Evolutionary conservation across 2,888 invertebrate genomes (phyloP), one percentile per base, ranked within the genome.

Genomic region (Diaperis boleti): DNA sequence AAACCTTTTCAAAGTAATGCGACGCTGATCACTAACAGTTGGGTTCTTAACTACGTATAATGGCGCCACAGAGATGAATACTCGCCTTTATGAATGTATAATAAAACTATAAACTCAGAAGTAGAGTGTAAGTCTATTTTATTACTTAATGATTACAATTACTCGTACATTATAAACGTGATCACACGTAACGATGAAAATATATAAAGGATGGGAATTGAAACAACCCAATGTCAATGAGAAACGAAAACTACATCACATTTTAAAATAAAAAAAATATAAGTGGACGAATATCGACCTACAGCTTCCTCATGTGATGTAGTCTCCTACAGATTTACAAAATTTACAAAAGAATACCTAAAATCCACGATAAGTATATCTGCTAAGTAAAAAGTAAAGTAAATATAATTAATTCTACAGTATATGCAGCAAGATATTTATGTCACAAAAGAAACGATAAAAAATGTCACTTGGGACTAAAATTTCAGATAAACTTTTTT

Each of bases 381-480:
- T 7, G 22, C 17, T 35, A 52, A 22, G 22, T 11, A 10, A 5
- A 33, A 52, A 37, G n/a, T 39, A 49, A 22, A 5, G 29, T 29
- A 49, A n/a, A n/a, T n/a, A n/a, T n/a, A n/a, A n/a, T n/a, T n/a
- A n/a, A 49, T 14, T 10, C 33, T 18, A 17, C 15, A 18, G 7
- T 15, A 47, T 29, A 33, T 47, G 11, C 33, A 49, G 14, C 20
- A 3, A 11, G 31, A 44, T 47, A 47, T 47, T 17, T 15, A 47
- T 47, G 47, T 29, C 47, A 47, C 47, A 47, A 31, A 29, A 31
- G 6, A 29, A 47, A 18, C n/a, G 15, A 31, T 14, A 15, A 7
- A n/a, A 47, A 29, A 31, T 44, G 47, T 52, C 52, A 18, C 52
- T 52, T 52, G 39, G 52, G 52, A 37, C 52, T 39, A 39, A n/a